A percentile compares a stretch with the other conserved stretches of the same genome.
These are phyloP conservation scores for Climacteris rufus DNA, from an alignment of 2,113 vertebrate genomes.

Conservation along the genomic window DNA sequence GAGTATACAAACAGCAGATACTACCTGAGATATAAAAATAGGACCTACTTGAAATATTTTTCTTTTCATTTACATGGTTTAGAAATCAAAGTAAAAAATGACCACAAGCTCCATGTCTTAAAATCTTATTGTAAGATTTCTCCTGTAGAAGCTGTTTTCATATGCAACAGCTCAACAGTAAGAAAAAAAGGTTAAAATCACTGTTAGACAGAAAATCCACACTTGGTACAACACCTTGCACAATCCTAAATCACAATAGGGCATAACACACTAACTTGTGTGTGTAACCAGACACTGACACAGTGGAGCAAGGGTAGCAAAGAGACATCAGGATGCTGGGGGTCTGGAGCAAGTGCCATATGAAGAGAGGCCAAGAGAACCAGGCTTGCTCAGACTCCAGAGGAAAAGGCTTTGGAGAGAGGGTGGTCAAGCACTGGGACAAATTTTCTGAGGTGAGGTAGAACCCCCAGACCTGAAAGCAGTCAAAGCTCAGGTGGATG, in stretches of 20 bases:
- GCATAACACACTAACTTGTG: neutral
- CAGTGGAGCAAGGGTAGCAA: neutral
- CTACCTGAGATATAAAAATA: neutral
- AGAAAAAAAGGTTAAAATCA: neutral
- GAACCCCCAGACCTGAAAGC: neutral
- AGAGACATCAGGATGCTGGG: neutral
- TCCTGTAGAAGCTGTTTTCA: neutral
- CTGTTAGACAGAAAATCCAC: neutral
- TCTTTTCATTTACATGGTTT: neutral
- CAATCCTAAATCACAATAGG: neutral
- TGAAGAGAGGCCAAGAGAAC: neutral
- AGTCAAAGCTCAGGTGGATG: neutral
- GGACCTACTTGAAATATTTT: neutral
- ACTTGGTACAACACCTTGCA: accelerated
- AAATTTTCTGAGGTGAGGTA: neutral
- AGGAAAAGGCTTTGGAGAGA: neutral
- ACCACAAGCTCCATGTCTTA: neutral
- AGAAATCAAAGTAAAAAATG: neutral
- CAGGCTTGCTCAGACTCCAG: neutral
- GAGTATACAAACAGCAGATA: neutral
- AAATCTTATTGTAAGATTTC: neutral
- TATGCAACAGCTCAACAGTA: neutral
- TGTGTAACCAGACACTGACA: neutral
- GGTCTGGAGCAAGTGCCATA: neutral
- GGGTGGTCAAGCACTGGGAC: neutral